A percentile compares a stretch with the other conserved stretches of the same genome.
phyloP scores from a whole-genome alignment of 2,797 vertebrate genomes.

The Xenops minutus region DNA sequence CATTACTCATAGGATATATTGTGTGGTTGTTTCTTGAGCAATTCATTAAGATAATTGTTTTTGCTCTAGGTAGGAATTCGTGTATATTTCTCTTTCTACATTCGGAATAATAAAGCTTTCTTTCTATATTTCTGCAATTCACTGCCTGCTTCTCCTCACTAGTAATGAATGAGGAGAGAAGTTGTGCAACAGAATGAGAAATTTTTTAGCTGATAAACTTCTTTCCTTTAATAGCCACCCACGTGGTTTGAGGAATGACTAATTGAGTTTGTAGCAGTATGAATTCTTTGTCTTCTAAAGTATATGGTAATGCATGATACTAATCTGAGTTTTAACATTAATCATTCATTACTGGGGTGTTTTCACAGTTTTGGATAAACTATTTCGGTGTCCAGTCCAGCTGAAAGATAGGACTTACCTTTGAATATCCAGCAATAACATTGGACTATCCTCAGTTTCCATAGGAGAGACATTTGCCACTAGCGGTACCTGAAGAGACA shows the following conservation, averaged over 20 bases:
- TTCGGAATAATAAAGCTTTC: not conserved
- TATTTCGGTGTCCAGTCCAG: not conserved
- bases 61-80: not conserved
- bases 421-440: not conserved
- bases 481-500: not conserved
- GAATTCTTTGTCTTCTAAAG: not conserved
- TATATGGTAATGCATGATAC: not conserved
- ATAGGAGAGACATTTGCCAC: not conserved
- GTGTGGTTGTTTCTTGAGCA: not conserved
- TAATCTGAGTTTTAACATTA: not conserved
- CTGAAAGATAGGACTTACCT: not conserved
- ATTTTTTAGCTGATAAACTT: constrained; percentile 20
- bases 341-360: not conserved
- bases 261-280: not conserved
- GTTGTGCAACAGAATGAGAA: not conserved
- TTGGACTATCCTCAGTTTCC: not conserved
- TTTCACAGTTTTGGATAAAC: not conserved
- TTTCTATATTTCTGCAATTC: not conserved
- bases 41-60: not conserved
- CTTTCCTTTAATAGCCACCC: not conserved
- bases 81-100: not conserved
- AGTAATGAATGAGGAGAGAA: not conserved
- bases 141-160: not conserved
- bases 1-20: not conserved
- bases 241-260: not conserved